These are phyloP conservation scores for Xiphophorus hellerii DNA, from an alignment of 2,113 vertebrate genomes.

Conservation along the genomic window DNA sequence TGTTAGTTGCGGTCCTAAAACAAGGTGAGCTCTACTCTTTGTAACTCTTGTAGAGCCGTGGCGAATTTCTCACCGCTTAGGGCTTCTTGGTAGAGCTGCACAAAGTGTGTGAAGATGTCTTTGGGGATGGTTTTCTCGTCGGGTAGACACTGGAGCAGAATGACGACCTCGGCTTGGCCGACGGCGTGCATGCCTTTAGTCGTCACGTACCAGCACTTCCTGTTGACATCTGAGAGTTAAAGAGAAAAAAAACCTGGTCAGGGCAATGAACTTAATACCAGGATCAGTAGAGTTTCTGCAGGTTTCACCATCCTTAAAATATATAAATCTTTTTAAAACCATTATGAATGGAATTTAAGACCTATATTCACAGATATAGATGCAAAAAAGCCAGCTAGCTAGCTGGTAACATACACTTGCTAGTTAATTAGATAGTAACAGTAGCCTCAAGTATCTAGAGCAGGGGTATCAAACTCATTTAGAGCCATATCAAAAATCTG, in stretches of 20 bases:
- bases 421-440: too few species aligned
- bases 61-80: conserved; percentile 82
- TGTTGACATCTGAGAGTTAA: conserved; percentile 89
- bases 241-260: not conserved
- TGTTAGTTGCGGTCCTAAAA: too few species aligned
- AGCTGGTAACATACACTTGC: too few species aligned
- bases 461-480: too few species aligned
- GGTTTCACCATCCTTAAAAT: too few species aligned
- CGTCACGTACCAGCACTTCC: conserved; percentile 98
- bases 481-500: too few species aligned
- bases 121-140: conserved; percentile 97
- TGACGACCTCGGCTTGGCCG: conserved; percentile 93
- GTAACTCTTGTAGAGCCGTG: not conserved
- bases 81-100: conserved; percentile 97
- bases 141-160: conserved; percentile 96
- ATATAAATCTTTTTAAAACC: too few species aligned
- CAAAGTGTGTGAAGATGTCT: conserved; percentile 96
- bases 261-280: not conserved
- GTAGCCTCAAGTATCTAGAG: too few species aligned
- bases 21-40: too few species aligned
- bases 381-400: too few species aligned
- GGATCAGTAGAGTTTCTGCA: not conserved
- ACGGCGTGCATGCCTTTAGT: conserved; percentile 98
- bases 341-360: too few species aligned
- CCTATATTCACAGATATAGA: too few species aligned